Conservation (phyloP, 2,888 invertebrate genomes). For the Tachina lurida region DNA sequence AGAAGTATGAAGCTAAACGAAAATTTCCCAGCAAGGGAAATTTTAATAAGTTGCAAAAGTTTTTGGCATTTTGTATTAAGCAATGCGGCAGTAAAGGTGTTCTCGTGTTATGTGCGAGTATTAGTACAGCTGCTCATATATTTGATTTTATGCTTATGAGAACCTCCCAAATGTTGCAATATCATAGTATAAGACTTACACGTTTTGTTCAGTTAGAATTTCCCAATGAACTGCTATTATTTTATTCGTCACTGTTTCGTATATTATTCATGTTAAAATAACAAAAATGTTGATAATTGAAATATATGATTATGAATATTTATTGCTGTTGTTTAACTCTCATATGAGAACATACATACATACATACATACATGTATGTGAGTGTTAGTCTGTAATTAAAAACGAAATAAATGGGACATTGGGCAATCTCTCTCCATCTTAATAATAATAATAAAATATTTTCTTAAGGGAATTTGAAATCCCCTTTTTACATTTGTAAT, state of each 20-base stretch:
- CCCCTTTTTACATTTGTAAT: slow-evolving; percentile 16
- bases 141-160: too few species aligned
- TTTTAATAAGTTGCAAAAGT: background rate
- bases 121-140: too few species aligned
- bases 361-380: background rate
- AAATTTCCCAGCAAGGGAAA: background rate
- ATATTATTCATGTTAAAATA: slow-evolving; percentile 34
- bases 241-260: background rate
- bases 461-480: slow-evolving; percentile 38
- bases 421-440: background rate
- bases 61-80: background rate
- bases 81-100: too few species aligned
- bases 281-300: slow-evolving; percentile 77
- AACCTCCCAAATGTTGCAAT: too few species aligned
- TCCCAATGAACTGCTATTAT: slow-evolving; percentile 1
- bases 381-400: slow-evolving; percentile 65
- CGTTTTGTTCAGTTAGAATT: background rate
- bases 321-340: slow-evolving; percentile 73
- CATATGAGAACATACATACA: background rate
- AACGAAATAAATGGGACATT: slow-evolving; percentile 60
- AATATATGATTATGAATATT: slow-evolving; percentile 82
- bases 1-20: background rate
- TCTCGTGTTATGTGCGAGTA: too few species aligned
- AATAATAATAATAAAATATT: background rate
- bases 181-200: too few species aligned